These are phyloP conservation scores for Xylocopa sonorina DNA, from an alignment of 1,140 invertebrate species.

Conservation along the genomic window DNA sequence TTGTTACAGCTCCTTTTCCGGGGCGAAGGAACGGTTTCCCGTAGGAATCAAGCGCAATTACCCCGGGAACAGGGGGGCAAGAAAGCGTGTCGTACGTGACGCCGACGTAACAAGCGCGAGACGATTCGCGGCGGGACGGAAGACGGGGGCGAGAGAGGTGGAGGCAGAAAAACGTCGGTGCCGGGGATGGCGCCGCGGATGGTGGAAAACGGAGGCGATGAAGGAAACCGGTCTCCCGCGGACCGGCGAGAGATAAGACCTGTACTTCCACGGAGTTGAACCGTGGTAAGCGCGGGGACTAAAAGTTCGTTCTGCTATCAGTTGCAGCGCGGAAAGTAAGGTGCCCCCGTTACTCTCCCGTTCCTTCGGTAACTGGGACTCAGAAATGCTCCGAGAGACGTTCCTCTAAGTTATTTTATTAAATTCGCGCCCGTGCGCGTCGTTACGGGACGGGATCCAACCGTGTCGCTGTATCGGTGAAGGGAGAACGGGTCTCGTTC, in stretches of 20 bases:
- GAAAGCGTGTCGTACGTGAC: constrained; percentile 34
- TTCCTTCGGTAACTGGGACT: constrained; percentile 57
- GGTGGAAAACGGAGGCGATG: background rate
- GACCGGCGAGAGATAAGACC: constrained; percentile 58
- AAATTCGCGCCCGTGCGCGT: constrained; percentile 55
- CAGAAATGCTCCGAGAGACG: constrained; percentile 61
- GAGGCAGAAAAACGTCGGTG: constrained; percentile 35
- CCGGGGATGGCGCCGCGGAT: background rate
- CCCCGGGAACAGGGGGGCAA: background rate
- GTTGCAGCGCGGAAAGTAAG: constrained; percentile 64
- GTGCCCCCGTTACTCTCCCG: constrained; percentile 41
- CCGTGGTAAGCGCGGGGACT: constrained; percentile 67
- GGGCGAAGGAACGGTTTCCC: background rate
- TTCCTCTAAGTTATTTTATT: constrained; percentile 72
- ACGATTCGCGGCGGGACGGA: constrained; percentile 11
- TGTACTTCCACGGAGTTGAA: constrained; percentile 63
- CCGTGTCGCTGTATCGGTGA: too few relatives aligned
- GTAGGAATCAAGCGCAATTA: constrained; percentile 41
- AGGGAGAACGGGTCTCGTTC: too few relatives aligned
- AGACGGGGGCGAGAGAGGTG: constrained; percentile 8
- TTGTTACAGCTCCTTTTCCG: background rate
- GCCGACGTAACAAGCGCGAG: constrained; percentile 46
- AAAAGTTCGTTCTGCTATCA: constrained; percentile 74
- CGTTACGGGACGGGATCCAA: background rate
- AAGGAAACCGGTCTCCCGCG: constrained; percentile 44